These are phyloP conservation scores for Ochropleura plecta DNA, from an alignment of 2,888 invertebrate species.

Conservation along the genomic window DNA sequence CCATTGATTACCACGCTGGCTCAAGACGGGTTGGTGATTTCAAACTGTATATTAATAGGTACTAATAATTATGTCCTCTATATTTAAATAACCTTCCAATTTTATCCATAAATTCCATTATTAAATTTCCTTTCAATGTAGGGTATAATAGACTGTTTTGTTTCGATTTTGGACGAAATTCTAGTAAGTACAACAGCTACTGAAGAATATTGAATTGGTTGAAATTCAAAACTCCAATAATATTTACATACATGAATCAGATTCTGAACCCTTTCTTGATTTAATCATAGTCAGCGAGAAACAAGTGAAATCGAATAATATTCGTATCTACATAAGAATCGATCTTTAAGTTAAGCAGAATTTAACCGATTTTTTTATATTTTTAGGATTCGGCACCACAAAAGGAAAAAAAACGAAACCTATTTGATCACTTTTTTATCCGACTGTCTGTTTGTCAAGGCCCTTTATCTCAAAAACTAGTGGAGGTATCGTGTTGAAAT, in stretches of 20 bases:
- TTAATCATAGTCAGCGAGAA: constrained; percentile 49
- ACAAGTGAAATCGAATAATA: constrained; percentile 29
- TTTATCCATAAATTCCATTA: not conserved
- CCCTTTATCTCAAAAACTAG: too few relatives aligned
- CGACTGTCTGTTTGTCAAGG: too few relatives aligned
- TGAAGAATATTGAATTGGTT: constrained; percentile 33
- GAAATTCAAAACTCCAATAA: constrained; percentile 22
- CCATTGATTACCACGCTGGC: too few relatives aligned
- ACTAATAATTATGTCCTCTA: too few relatives aligned
- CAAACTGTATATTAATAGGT: too few relatives aligned
- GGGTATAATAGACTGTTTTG: not conserved
- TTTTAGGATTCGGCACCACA: not conserved
- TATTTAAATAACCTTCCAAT: too few relatives aligned
- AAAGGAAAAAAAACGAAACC: too few relatives aligned
- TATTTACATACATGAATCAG: constrained; percentile 48
- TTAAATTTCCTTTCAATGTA: not conserved
- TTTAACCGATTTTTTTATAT: not conserved
- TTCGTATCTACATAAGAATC: constrained; percentile 5
- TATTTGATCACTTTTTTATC: too few relatives aligned
- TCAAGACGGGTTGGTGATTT: too few relatives aligned
- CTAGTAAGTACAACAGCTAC: not conserved
- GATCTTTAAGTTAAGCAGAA: constrained; percentile 15
- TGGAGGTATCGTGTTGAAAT: too few relatives aligned
- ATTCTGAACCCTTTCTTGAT: constrained; percentile 58
- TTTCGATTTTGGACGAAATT: not conserved